These are phyloP conservation scores for Cygnus olor DNA, from an alignment of 2,797 vertebrate species.

Conservation along the genomic window DNA sequence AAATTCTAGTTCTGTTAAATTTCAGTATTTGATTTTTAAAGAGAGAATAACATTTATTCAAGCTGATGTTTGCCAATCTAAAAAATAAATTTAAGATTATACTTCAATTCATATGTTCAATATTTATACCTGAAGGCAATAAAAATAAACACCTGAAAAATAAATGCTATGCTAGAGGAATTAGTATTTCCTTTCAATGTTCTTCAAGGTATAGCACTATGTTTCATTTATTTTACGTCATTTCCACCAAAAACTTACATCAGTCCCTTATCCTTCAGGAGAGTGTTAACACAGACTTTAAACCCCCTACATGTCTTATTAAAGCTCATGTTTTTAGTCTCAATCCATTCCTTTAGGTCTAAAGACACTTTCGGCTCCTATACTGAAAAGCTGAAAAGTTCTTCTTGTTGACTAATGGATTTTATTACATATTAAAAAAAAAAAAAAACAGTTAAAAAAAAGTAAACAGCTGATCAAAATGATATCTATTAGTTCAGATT, in stretches of 20 bases:
- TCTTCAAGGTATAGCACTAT: background rate
- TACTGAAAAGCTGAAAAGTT: background rate
- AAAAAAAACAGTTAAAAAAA: no score
- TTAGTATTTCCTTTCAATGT: background rate
- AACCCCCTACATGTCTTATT: background rate
- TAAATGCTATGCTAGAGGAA: background rate
- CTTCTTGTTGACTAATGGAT: background rate
- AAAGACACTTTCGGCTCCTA: background rate
- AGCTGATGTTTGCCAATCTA: background rate
- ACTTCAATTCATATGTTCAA: background rate
- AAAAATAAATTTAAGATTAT: background rate
- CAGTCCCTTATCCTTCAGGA: background rate
- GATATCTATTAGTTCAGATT: background rate
- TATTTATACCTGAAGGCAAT: background rate
- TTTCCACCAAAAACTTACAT: background rate
- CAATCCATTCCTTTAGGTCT: background rate
- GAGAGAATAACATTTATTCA: background rate
- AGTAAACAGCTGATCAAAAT: background rate
- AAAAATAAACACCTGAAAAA: background rate
- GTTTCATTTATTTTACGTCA: background rate
- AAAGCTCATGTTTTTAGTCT: background rate
- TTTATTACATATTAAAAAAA: no score
- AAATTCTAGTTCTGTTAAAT: background rate
- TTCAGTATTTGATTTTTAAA: background rate
- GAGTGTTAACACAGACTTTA: background rate